phyloP scores from a whole-genome alignment of 1,140 invertebrate species.

The Listronotus bonariensis region DNA sequence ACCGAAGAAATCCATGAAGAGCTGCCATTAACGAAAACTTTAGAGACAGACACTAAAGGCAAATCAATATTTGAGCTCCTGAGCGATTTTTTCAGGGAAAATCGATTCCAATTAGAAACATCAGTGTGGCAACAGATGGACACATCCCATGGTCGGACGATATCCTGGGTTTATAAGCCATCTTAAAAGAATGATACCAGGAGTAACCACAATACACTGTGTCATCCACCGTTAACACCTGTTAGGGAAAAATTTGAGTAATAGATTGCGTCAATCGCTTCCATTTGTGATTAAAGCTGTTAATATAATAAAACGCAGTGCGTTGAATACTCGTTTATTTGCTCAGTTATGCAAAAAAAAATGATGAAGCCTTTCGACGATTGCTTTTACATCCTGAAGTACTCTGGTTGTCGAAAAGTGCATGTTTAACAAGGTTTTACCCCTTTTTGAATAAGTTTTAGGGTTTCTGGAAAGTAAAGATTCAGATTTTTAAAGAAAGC shows the following conservation, averaged over 20 bases:
- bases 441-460: no score
- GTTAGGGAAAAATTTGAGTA: slow-evolving; percentile 25
- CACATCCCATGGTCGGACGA: slow-evolving; percentile 43
- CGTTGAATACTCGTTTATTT: no score
- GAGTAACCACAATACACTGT: no score
- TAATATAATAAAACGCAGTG: no score
- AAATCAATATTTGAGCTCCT: slow-evolving; percentile 52
- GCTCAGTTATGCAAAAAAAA: no score
- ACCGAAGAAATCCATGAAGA: slow-evolving; percentile 51
- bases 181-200: slow-evolving; percentile 28
- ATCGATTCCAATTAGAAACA: slow-evolving; percentile 44
- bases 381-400: no score
- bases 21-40: slow-evolving; percentile 53
- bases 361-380: no score
- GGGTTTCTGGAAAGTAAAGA: no score
- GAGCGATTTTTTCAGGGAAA: slow-evolving; percentile 36
- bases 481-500: not conserved
- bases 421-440: no score
- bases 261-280: not conserved
- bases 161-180: slow-evolving; percentile 37
- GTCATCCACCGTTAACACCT: slow-evolving; percentile 26
- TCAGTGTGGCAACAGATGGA: slow-evolving; percentile 46
- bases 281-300: no score
- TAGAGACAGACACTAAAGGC: slow-evolving; percentile 51
- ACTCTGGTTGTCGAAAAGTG: no score